Percentiles rank a stretch among this genome's conserved stretches.
phyloP scores from a whole-genome alignment of 2,797 vertebrate genomes.

The Sternotherus odoratus region DNA sequence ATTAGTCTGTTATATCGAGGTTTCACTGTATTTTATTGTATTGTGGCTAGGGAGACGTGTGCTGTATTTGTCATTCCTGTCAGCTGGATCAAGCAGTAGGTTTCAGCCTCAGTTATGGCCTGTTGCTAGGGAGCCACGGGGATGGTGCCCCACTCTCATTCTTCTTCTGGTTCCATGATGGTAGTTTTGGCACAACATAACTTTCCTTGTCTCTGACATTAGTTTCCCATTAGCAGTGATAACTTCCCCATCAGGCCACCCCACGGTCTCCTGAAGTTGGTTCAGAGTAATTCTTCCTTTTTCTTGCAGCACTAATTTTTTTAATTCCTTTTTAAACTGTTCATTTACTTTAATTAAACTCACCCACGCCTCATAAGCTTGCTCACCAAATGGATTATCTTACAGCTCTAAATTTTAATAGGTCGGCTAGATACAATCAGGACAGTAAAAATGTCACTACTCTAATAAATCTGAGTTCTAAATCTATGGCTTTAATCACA shows the following conservation, averaged over 20 bases:
- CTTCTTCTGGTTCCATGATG: not conserved
- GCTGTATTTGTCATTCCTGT: not conserved
- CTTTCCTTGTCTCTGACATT: not conserved
- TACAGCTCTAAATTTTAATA: not conserved
- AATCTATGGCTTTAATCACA: not conserved
- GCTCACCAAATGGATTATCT: not conserved
- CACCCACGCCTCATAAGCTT: not conserved
- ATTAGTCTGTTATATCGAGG: too few relatives aligned
- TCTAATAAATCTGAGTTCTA: not conserved
- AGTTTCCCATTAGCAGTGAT: not conserved
- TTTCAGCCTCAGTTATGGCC: not conserved
- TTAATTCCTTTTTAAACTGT: not conserved
- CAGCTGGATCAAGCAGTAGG: rapidly evolving
- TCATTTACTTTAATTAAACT: not conserved
- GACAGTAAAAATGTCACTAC: not conserved
- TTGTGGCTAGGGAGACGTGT: not conserved
- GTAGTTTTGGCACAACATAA: rapidly evolving
- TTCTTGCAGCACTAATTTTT: not conserved
- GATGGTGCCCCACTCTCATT: not conserved
- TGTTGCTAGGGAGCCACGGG: not conserved
- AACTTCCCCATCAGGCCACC: not conserved
- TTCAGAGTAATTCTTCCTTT: not conserved
- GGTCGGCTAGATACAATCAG: not conserved
- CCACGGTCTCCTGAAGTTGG: not conserved
- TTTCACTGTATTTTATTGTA: not conserved